Conservation (phyloP, 2,888 invertebrate genomes). For the Drosophila diplacantha region DNA sequence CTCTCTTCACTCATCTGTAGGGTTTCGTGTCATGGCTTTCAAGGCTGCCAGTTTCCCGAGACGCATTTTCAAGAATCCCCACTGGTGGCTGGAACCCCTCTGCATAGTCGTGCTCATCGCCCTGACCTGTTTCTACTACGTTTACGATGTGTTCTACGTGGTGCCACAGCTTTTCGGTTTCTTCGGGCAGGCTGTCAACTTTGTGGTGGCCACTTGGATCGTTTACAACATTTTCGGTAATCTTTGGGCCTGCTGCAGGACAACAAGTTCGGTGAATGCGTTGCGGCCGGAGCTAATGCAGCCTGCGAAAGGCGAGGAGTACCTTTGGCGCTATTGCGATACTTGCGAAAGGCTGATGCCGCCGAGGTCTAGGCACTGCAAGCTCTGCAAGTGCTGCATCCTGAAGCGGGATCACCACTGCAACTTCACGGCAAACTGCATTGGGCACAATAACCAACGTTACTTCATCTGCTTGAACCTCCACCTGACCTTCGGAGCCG, state of each 20-base stretch:
- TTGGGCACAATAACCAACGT: slow-evolving; percentile 91
- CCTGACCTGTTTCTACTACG: slow-evolving; percentile 6
- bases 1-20: background rate
- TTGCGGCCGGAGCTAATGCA: slow-evolving; percentile 6
- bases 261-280: slow-evolving; percentile 25
- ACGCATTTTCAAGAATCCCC: background rate
- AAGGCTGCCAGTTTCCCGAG: rapidly evolving
- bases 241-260: slow-evolving; percentile 31
- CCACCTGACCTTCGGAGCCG: background rate
- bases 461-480: slow-evolving; percentile 83
- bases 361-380: slow-evolving; percentile 94
- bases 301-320: slow-evolving; percentile 75
- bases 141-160: slow-evolving; percentile 11
- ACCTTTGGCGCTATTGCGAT: slow-evolving; percentile 86
- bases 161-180: slow-evolving; percentile 10
- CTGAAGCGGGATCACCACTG: slow-evolving; percentile 92
- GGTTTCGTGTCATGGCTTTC: background rate
- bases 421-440: slow-evolving; percentile 90
- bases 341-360: slow-evolving; percentile 87
- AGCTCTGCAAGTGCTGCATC: slow-evolving; percentile 88
- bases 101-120: background rate
- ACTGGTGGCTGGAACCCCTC: slow-evolving; percentile 1
- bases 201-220: background rate
- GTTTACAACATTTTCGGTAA: slow-evolving; percentile 52
- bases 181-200: slow-evolving; percentile 4